A percentile compares a stretch with the other conserved stretches of the same genome.
phyloP scores from a whole-genome alignment of 2,797 vertebrate genomes.

The Gadopsis marmoratus region DNA sequence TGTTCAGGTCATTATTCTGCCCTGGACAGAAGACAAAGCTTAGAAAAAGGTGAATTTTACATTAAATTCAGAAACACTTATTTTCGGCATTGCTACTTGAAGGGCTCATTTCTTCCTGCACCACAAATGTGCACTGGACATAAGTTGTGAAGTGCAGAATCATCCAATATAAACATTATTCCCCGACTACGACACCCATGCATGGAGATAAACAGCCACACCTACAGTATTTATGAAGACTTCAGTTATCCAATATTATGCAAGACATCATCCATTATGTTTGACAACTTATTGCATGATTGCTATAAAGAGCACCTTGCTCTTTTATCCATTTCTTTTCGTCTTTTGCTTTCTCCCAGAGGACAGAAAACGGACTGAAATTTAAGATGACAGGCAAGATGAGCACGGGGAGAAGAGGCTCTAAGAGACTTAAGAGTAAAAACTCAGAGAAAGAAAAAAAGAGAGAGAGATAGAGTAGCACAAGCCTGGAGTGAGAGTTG shows the following conservation, averaged over 20 bases:
- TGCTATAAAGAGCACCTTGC: conserved; percentile 40
- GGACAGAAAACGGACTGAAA: conserved; percentile 60
- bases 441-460: conserved; percentile 41
- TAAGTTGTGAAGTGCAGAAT: background rate
- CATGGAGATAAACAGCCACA: conserved; percentile 19
- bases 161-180: background rate
- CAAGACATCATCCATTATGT: conserved; percentile 37
- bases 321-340: conserved; percentile 42
- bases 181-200: background rate
- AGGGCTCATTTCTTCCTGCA: background rate
- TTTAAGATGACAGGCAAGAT: conserved; percentile 69
- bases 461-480: conserved; percentile 24
- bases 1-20: background rate
- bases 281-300: conserved; percentile 47
- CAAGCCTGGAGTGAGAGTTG: conserved; percentile 42
- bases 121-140: conserved; percentile 3
- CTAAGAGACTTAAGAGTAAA: conserved; percentile 58
- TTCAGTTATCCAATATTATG: conserved; percentile 36
- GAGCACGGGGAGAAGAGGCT: conserved; percentile 48
- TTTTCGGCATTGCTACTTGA: background rate
- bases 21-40: background rate
- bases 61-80: background rate
- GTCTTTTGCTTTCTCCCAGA: conserved; percentile 29
- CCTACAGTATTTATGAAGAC: background rate
- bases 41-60: background rate